A percentile compares a stretch with the other conserved stretches of the same genome.
Conservation (phyloP, 2,888 invertebrate species). For the Dicycla oo region DNA sequence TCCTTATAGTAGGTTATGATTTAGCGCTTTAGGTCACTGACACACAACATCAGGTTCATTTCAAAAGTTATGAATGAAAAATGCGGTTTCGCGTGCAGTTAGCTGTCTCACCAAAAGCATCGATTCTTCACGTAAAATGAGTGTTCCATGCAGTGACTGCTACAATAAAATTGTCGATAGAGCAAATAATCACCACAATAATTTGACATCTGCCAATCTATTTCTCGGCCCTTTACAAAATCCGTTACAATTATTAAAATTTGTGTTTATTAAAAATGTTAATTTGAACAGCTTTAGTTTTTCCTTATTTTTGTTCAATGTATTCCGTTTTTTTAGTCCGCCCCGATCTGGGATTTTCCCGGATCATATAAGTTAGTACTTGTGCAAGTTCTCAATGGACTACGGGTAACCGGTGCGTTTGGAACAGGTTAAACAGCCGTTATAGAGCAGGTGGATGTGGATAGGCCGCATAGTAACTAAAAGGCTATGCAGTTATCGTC, state of each 20-base stretch:
- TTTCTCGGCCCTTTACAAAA: too few species aligned
- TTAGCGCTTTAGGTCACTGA: slow-evolving; percentile 48
- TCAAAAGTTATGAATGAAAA: slow-evolving; percentile 11
- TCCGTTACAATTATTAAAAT: too few species aligned
- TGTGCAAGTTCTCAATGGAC: not conserved
- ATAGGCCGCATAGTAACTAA: slow-evolving; percentile 3
- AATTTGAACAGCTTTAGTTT: too few species aligned
- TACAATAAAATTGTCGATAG: too few species aligned
- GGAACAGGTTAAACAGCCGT: slow-evolving; percentile 2
- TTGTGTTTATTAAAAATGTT: too few species aligned
- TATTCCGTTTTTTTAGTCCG: too few species aligned
- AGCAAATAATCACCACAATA: not conserved
- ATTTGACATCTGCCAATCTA: too few species aligned
- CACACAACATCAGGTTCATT: not conserved
- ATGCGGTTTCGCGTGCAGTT: not conserved
- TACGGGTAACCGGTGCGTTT: not conserved
- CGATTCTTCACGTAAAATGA: not conserved
- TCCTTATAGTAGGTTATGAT: slow-evolving; percentile 33
- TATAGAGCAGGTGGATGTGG: not conserved
- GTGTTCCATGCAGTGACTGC: slow-evolving; percentile 1
- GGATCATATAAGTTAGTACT: too few species aligned
- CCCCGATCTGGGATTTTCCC: too few species aligned
- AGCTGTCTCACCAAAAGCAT: too few species aligned
- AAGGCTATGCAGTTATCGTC: not conserved
- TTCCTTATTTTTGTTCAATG: too few species aligned